Evolutionary conservation across 2,888 invertebrate genomes (phyloP).

Genomic region (Heteromyza rotundicornis): DNA sequence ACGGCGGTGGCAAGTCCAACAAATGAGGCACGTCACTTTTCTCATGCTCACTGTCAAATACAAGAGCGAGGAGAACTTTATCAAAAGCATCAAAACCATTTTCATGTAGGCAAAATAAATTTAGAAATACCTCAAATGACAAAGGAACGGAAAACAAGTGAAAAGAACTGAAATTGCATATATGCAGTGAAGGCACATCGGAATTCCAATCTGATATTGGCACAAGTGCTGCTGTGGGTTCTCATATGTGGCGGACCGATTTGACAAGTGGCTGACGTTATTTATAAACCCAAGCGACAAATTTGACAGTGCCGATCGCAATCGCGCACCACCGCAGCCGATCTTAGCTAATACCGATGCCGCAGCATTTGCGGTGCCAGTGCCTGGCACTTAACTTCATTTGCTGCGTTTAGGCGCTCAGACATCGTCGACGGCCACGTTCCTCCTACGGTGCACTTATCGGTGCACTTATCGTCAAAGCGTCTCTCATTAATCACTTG

Average conservation of each 20-base stretch:
- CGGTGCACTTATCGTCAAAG: neutral
- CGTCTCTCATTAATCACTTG: neutral
- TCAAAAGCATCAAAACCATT: neutral
- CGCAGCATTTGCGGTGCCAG: no score
- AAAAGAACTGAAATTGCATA: neutral
- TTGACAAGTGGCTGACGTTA: constrained; percentile 38
- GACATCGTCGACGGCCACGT: neutral
- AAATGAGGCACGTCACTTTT: neutral
- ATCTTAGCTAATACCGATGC: no score
- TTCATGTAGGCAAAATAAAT: neutral
- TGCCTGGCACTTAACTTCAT: no score
- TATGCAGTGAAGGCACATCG: neutral
- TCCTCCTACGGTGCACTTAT: neutral
- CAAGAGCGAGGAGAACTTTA: neutral
- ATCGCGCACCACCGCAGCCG: no score
- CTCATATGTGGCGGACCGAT: constrained; percentile 8
- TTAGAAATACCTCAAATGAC: neutral
- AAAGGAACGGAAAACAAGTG: neutral
- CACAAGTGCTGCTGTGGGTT: neutral
- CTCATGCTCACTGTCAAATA: neutral
- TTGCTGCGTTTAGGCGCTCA: no score
- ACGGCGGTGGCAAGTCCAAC: no score
- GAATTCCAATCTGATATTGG: neutral
- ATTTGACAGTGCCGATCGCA: no score
- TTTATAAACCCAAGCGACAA: constrained; percentile 27